Conservation (phyloP, 2,888 invertebrate genomes). For the Rotaria magnacalcarata region DNA sequence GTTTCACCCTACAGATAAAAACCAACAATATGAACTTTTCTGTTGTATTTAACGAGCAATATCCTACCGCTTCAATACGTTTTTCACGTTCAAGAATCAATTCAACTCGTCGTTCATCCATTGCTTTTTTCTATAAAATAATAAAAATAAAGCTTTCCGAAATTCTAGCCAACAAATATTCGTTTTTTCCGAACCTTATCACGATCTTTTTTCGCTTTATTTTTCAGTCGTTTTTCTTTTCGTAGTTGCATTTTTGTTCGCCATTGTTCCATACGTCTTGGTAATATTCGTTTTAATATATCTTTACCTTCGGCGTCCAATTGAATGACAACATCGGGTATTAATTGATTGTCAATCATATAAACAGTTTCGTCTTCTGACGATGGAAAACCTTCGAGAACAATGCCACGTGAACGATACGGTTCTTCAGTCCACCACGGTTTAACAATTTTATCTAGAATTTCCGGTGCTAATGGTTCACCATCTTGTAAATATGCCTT, state of each 20-base stretch:
- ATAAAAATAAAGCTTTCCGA: background rate
- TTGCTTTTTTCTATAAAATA: slow-evolving; percentile 51
- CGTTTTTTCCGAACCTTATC: background rate
- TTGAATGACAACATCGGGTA: slow-evolving; percentile 56
- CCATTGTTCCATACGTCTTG: slow-evolving; percentile 53
- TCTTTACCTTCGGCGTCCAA: slow-evolving; percentile 55
- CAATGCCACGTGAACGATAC: slow-evolving; percentile 56
- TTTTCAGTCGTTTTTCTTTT: slow-evolving; percentile 51
- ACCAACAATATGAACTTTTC: background rate
- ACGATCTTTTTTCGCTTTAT: slow-evolving; percentile 52
- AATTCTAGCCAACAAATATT: background rate
- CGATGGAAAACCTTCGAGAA: slow-evolving; percentile 59
- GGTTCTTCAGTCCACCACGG: slow-evolving; percentile 59
- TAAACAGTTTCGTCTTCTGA: slow-evolving; percentile 55
- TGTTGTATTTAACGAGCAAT: slow-evolving; percentile 27
- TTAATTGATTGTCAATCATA: slow-evolving; percentile 54
- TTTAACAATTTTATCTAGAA: slow-evolving; percentile 55
- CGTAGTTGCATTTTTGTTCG: slow-evolving; percentile 46
- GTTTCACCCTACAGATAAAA: slow-evolving; percentile 47
- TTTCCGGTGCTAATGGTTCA: slow-evolving; percentile 54
- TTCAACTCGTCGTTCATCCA: slow-evolving; percentile 55
- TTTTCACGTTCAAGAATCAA: slow-evolving; percentile 53
- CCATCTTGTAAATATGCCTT: slow-evolving; percentile 56
- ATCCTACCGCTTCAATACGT: slow-evolving; percentile 45
- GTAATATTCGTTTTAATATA: slow-evolving; percentile 53